Base-by-base conservation (phyloP, 2,888 invertebrate species). In the Morpho deidamia region DNA sequence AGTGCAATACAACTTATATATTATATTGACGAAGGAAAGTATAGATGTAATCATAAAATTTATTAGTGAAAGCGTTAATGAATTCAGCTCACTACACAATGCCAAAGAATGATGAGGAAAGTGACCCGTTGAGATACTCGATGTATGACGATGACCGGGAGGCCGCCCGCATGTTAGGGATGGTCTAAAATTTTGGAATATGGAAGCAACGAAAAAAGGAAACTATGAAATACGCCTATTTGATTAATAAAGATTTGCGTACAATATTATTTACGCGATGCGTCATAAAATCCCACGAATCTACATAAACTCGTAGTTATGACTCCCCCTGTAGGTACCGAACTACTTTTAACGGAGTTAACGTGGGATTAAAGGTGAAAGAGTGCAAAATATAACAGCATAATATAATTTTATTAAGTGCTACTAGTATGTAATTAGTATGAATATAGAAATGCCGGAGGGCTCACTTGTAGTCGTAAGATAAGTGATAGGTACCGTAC, bases 71-170 rank as follows among this genome's bases (percentile, higher is more conserved):
- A 72, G 71, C 73, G 62, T 70, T 68, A 66, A 74, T 69, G 74
- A 80, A 76, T 74, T 77, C 76, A 83, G 84, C 86, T 85, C 88
- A 86, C 84, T 87, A 81, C 76, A 84, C 79, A 87, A 88, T 87
- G 86, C 88, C 88, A 88, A 88, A 88, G 88, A 88, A 83, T 76
- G 82, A 78, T 72, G 69, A 78, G 71, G 74, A 78, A n/a, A 75
- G 70, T 73, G 79, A 74, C 71, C 56, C 53, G 62, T 68, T 73
- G 73, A 76, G 71, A 70, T 70, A n/a, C 74, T 74, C 72, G 71
- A 73, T 69, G 76, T 73, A 72, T 63, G 60, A 72, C 76, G 23
- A 23, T 23, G 23, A 23, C 23, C 23, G 23, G n/a, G 1, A 23
- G 23, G 23, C 23, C 23, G 23, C 23, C 23, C 23, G 1, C 23